Evolutionary conservation across 2,113 vertebrate species (phyloP).

Genomic region (Austrofundulus limnaeus): DNA sequence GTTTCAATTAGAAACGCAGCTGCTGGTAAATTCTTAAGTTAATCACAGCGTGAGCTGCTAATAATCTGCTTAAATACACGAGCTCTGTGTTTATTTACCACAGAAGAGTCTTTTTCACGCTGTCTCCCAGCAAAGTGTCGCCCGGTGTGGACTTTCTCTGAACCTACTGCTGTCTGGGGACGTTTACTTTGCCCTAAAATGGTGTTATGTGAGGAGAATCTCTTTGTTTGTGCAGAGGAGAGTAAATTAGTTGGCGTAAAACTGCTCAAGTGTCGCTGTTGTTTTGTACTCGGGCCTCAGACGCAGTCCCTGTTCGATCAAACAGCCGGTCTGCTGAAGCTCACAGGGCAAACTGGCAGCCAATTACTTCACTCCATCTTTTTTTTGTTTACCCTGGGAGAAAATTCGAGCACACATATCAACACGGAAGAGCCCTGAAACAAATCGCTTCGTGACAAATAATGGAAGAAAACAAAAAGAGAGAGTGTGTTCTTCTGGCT

Average conservation of each 20-base stretch:
- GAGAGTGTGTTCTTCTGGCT: slow-evolving; percentile 33
- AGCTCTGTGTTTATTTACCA: slow-evolving; percentile 58
- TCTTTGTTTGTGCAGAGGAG: slow-evolving; percentile 56
- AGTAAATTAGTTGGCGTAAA: slow-evolving; percentile 39
- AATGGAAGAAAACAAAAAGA: slow-evolving; percentile 28
- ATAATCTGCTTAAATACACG: slow-evolving; percentile 66
- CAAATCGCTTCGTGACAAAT: slow-evolving; percentile 60
- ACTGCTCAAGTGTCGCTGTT: slow-evolving; percentile 26
- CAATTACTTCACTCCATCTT: slow-evolving; percentile 54
- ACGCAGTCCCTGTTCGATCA: slow-evolving; percentile 22
- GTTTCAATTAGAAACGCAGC: slow-evolving; percentile 77
- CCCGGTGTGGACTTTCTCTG: slow-evolving; percentile 9
- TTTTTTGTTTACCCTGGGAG: slow-evolving; percentile 55
- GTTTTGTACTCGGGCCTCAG: slow-evolving; percentile 33
- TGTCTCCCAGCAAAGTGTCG: slow-evolving; percentile 30
- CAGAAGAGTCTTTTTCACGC: slow-evolving; percentile 44
- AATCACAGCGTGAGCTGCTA: slow-evolving; percentile 71
- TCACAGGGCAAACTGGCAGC: slow-evolving; percentile 49
- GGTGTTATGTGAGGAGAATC: slow-evolving; percentile 47
- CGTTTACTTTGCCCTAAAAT: slow-evolving; percentile 52
- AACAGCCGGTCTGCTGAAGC: slow-evolving; percentile 40
- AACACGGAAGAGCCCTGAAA: slow-evolving; percentile 43
- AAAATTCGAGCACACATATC: slow-evolving; percentile 34
- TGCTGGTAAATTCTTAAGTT: slow-evolving; percentile 66
- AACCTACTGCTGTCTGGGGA: slow-evolving; percentile 25